phyloP scores from a whole-genome alignment of 2,113 vertebrate species.

The Cavia aperea region DNA sequence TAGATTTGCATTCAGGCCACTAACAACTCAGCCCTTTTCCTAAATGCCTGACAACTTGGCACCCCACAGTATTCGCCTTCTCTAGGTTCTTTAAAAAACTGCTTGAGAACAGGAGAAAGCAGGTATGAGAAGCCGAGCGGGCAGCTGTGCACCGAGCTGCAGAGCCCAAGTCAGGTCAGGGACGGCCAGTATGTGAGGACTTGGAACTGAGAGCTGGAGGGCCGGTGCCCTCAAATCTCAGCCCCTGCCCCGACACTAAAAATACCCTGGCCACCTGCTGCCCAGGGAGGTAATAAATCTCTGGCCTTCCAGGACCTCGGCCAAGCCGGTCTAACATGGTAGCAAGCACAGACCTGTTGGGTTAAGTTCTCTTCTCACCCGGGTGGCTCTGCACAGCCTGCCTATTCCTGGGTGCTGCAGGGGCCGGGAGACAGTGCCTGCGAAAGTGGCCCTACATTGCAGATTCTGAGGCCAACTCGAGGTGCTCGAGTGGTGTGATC shows the following conservation, averaged over 20 bases:
- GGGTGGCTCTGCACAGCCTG: background rate
- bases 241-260: conserved; percentile 21
- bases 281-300: conserved; percentile 12
- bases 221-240: background rate
- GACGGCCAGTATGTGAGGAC: no score
- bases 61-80: background rate
- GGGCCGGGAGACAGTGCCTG: background rate
- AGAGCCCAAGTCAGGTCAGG: background rate
- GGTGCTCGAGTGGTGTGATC: no score
- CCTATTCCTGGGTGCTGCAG: background rate
- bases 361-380: background rate
- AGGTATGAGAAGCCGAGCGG: background rate
- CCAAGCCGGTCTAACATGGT: background rate
- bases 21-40: background rate
- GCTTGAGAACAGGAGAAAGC: background rate
- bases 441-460: background rate
- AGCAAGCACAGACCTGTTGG: background rate
- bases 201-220: conserved; percentile 7
- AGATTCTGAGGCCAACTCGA: background rate
- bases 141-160: background rate
- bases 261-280: conserved; percentile 55
- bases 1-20: accelerated
- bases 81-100: background rate
- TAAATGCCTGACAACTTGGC: background rate
- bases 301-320: background rate